Evolutionary conservation across 1,140 invertebrate genomes (phyloP).

Genomic region (Ooceraea biroi): DNA sequence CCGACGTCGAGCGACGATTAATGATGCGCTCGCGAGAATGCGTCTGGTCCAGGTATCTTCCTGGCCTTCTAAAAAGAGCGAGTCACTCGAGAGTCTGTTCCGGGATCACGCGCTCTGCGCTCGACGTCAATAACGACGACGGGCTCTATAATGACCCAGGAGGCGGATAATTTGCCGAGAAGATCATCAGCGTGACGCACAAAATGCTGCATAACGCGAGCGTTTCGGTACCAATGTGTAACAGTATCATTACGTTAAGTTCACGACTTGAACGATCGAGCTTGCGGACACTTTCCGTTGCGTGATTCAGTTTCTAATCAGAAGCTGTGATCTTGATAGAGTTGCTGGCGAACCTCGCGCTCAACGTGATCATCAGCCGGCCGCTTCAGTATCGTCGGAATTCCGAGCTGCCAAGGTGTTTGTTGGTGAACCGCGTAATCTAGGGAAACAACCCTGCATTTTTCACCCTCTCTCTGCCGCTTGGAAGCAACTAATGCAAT

Average conservation of each 20-base stretch:
- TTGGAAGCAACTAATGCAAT: slow-evolving; percentile 4
- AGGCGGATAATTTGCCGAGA: slow-evolving; percentile 30
- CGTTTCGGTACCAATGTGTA: too few relatives aligned
- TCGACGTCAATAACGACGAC: slow-evolving; percentile 40
- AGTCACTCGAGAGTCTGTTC: slow-evolving; percentile 6
- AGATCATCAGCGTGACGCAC: slow-evolving; percentile 21
- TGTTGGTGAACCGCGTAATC: too few relatives aligned
- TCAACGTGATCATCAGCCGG: too few relatives aligned
- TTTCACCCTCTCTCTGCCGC: too few relatives aligned
- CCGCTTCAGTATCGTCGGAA: too few relatives aligned
- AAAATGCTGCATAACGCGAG: neutral
- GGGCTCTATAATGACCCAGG: too few relatives aligned
- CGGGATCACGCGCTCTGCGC: slow-evolving; percentile 10
- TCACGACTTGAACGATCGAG: too few relatives aligned
- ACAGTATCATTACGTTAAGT: too few relatives aligned
- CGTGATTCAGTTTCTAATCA: neutral
- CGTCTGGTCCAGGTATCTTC: slow-evolving; percentile 47
- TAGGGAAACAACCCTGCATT: too few relatives aligned
- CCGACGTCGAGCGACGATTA: slow-evolving; percentile 70
- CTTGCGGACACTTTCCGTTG: too few relatives aligned
- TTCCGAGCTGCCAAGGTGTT: too few relatives aligned
- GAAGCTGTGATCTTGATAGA: neutral
- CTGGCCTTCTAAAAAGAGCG: slow-evolving; percentile 34
- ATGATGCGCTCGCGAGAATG: slow-evolving; percentile 69
- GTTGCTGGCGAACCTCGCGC: too few relatives aligned